phyloP scores from a whole-genome alignment of 2,797 vertebrate species.

The Alectoris magna region DNA sequence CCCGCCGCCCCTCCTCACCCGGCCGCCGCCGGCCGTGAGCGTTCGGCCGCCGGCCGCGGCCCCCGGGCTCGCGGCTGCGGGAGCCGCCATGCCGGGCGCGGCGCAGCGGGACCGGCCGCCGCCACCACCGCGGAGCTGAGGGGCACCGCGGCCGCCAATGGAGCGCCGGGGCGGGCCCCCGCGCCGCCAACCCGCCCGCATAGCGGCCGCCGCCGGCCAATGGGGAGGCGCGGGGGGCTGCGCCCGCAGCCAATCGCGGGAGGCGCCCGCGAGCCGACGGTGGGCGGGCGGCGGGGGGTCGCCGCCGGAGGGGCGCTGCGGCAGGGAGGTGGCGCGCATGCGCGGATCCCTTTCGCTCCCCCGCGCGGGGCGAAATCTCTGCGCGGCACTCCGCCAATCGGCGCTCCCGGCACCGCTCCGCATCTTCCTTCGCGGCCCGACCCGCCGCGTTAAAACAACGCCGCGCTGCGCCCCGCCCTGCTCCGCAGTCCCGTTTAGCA shows the following conservation, averaged over 20 bases:
- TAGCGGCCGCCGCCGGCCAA: neutral
- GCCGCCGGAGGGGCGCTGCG: neutral
- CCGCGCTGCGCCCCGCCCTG: neutral
- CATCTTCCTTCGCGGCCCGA: too few species aligned
- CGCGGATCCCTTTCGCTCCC: neutral
- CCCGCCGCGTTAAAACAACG: too few species aligned
- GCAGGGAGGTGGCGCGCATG: neutral
- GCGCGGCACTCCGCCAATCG: too few species aligned
- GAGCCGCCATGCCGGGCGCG: neutral
- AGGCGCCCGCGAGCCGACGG: neutral
- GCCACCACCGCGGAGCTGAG: neutral
- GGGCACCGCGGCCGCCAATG: conserved; percentile 40
- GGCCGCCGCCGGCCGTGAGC: conserved; percentile 62
- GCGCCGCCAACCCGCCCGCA: neutral
- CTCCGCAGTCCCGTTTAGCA: accelerated
- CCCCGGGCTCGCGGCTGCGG: conserved; percentile 42
- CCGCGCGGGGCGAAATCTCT: neutral
- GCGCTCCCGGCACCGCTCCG: too few species aligned
- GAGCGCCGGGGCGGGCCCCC: neutral
- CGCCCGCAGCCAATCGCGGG: neutral
- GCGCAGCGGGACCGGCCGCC: neutral
- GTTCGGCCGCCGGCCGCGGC: conserved; percentile 22
- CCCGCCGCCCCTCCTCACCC: conserved; percentile 16
- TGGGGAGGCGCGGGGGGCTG: neutral
- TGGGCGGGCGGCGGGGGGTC: neutral